Evolutionary conservation across 1,140 invertebrate species (phyloP).

Genomic region (Hesperophylax magnus): DNA sequence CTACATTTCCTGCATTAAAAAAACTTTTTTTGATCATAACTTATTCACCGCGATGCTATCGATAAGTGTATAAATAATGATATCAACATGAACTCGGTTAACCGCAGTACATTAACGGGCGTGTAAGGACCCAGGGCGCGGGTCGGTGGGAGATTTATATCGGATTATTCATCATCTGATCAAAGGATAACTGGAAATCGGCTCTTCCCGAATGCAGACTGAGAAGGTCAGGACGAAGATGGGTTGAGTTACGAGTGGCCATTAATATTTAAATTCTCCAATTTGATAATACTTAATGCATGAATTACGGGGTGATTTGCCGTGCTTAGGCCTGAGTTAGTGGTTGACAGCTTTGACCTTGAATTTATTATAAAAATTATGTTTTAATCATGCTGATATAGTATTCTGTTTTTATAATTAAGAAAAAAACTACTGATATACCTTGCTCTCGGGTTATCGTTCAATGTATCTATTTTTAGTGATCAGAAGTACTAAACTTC

Average conservation of each 20-base stretch:
- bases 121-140: background rate
- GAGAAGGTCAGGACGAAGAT: slow-evolving; percentile 14
- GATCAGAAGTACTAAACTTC: too few relatives aligned
- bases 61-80: too few relatives aligned
- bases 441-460: too few relatives aligned
- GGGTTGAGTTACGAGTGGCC: background rate
- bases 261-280: background rate
- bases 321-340: background rate
- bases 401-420: too few relatives aligned
- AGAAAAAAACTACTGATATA: too few relatives aligned
- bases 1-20: too few relatives aligned
- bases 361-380: background rate
- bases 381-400: too few relatives aligned
- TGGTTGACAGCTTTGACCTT: background rate
- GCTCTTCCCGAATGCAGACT: background rate
- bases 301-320: background rate
- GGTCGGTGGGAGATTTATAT: background rate
- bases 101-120: background rate
- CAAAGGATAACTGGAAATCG: background rate
- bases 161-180: slow-evolving; percentile 25
- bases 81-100: background rate
- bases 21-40: too few relatives aligned
- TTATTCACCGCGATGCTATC: too few relatives aligned
- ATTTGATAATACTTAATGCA: slow-evolving; percentile 1
- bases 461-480: too few relatives aligned